Evolutionary conservation across 2,797 vertebrate genomes (phyloP), one percentile per base, ranked within the genome.

Genomic region (Danio kyathit): DNA sequence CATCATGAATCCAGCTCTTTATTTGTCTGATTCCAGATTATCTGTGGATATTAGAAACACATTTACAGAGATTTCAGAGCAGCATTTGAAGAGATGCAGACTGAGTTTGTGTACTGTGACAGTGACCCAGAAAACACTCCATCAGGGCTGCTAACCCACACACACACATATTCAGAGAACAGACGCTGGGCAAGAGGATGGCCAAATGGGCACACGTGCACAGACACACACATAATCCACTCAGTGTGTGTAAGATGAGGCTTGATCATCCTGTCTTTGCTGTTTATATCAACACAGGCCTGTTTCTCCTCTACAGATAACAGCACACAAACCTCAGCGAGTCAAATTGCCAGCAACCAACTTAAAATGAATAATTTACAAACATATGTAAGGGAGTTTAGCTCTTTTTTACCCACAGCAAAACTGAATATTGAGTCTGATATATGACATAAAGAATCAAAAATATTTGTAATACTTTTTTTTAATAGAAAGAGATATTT

Each of bases 61-160:
- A 74, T 85, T 67, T 61, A 80, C 17, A 56, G 52, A 11, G 29
- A 48, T 76, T 80, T 59, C 21, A 38, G 69, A 29, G 44, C 9
- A 59, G 71, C 21, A 41, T 71, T 66, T 40, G 21, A 61, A 77
- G 70, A 74, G 67, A 49, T 8, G 10, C 72, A 66, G 17, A 8
- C 16, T 38, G 85, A 89, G 43, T n/a, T 46, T 81, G 54, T 82
- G 76, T 65, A 64, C 79, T 86, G 85, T 88, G 83, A 91, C 85
- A 90, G 86, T 92, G 90, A 91, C 91, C 91, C 89, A 93, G 88
- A 92, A 92, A 65, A 56, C 51, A 72, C 11, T 60, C 29, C 65
- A 71, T 82, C 74, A 79, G 79, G 16, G 5, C 38, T 63, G 16
- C 59, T 60, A 49, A 66, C 61, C 46, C 8, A 75, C 76, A 77